Evolutionary conservation across 2,113 vertebrate genomes (phyloP).

Genomic region (Apeltes quadracus): DNA sequence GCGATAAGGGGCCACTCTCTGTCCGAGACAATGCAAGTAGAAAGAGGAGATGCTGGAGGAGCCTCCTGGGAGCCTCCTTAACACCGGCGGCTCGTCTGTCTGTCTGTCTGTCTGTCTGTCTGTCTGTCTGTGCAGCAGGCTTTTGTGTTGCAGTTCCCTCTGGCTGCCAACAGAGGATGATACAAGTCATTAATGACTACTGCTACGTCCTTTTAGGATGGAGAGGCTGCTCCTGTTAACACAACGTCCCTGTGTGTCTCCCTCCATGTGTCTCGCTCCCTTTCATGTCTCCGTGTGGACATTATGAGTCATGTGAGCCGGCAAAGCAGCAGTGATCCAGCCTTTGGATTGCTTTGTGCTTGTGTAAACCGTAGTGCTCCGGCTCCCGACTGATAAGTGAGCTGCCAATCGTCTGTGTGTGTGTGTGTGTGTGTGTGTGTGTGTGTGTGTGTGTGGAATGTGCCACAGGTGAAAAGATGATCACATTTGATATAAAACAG

Average conservation of each 20-base stretch:
- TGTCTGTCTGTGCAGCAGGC: not conserved
- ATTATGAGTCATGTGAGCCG: conserved; percentile 68
- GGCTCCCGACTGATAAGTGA: conserved; percentile 73
- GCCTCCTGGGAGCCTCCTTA: too few relatives aligned
- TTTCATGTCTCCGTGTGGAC: conserved; percentile 48
- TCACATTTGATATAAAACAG: not conserved
- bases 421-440: conserved; percentile 32
- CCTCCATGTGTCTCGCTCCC: not conserved
- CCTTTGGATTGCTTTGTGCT: conserved; percentile 72
- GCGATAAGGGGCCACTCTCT: conserved; percentile 57
- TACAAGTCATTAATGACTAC: conserved; percentile 28
- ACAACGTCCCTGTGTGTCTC: not conserved
- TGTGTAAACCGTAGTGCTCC: conserved; percentile 72
- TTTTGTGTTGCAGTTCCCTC: conserved; percentile 52
- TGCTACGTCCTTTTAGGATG: not conserved
- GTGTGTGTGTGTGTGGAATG: conserved; percentile 11
- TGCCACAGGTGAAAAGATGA: conserved; percentile 20
- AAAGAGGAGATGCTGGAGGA: conserved; percentile 74
- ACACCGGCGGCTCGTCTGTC: too few relatives aligned
- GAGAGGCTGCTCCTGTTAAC: not conserved
- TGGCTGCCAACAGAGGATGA: conserved; percentile 61
- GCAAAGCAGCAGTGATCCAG: conserved; percentile 59
- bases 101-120: not conserved
- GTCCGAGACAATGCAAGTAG: conserved; percentile 67
- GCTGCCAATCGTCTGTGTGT: conserved; percentile 60